Base-by-base conservation (phyloP, 2,797 vertebrate genomes). In the Triplophysa bombifrons region DNA sequence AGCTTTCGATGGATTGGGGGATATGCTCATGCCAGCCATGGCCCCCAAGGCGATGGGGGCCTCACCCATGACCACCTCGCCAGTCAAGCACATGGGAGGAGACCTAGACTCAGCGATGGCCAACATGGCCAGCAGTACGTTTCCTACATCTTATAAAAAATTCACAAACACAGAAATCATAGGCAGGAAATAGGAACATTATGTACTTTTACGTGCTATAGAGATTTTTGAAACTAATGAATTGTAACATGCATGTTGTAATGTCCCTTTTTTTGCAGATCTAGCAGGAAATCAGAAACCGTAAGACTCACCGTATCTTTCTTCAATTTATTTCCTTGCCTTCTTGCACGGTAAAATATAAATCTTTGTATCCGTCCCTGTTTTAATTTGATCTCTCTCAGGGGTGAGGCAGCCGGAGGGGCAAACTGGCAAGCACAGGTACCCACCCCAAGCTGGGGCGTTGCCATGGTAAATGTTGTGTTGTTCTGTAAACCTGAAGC, bases 51-150 rank as follows among this genome's bases (percentile, higher is more conserved):
- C 91, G 71, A 92, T 94, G 68, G 86, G 92, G 73, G 70, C 91
- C 41, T 85, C 93, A 80, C 83, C 92, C 22, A 84, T 92, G 76
- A 44, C 80, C 13, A 22, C 83, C 38, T 79, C 87, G 22, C 82
- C 88, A 5, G 76, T 78, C 53, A 89, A 87, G 81, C 80, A 85
- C 44, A 78, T 80, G 78, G 76, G 94, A 16, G 95, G 96, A 9
- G 96, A 98, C 86, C 95, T 98, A 88, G 98, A 99, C 87, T 95
- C 96, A 0, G 97, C 97, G 84, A 96, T 99, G 90, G 97, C 97
- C 89, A 99, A 95, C 90, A 93, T 99, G 95, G 95, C 98, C 85
- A 96, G 96, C 93, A 99, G 98, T 99, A 94, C 95, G 98, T 98
- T 69, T 53, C 20, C 20, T 14, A 76, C 10, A n/a, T 61, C 2